Conservation (phyloP, 37 sponge, comb jelly and placozoan genomes). For the Amphimedon queenslandica region DNA sequence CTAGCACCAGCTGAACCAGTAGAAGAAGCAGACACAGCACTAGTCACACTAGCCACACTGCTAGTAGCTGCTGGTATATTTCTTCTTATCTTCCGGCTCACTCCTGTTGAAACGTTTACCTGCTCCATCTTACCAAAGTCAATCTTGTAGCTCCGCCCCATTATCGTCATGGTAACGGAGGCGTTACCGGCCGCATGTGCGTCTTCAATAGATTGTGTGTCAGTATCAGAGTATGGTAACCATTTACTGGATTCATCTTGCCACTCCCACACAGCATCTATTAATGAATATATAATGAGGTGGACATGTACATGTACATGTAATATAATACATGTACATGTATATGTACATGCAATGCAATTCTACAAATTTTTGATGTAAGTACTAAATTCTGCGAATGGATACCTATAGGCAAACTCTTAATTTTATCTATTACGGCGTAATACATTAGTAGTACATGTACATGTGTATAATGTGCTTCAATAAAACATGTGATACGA, state of each 20-base stretch:
- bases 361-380: too few relatives aligned
- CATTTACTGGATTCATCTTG: conserved; percentile 45
- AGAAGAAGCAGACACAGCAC: too few relatives aligned
- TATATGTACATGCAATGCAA: neutral
- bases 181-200: neutral
- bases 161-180: conserved; percentile 19
- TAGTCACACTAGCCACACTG: neutral
- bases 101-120: conserved; percentile 25
- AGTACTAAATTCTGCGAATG: too few relatives aligned
- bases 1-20: too few relatives aligned
- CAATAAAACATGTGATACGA: too few relatives aligned
- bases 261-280: conserved; percentile 51
- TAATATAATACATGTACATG: neutral
- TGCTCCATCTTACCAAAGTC: conserved; percentile 55
- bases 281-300: neutral
- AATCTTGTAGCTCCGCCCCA: conserved; percentile 45
- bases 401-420: too few relatives aligned
- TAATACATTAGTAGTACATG: too few relatives aligned
- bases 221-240: conserved; percentile 13
- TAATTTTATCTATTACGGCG: too few relatives aligned
- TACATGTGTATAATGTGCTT: too few relatives aligned
- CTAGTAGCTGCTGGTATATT: neutral
- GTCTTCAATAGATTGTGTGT: conserved; percentile 30
- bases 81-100: conserved; percentile 27
- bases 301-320: neutral